Conservation (phyloP, 2,113 vertebrate species). For the Myrmophylax atrothorax region DNA sequence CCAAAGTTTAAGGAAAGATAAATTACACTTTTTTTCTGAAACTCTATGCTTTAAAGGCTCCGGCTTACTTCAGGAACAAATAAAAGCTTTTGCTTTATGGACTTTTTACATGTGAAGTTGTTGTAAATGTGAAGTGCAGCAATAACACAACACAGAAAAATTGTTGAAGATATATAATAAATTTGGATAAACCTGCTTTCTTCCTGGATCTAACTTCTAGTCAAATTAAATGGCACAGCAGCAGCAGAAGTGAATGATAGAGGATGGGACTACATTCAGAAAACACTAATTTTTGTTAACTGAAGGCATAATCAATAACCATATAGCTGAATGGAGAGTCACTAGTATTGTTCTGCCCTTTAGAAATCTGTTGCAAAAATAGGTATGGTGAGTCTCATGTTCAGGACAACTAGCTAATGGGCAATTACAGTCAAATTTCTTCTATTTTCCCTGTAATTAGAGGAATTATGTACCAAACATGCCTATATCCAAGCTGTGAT, state of each 20-base stretch:
- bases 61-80: neutral
- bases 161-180: neutral
- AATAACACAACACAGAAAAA: neutral
- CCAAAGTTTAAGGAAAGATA: neutral
- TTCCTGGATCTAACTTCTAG: neutral
- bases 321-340: neutral
- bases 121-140: neutral
- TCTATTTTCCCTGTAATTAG: conserved; percentile 5
- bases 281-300: neutral
- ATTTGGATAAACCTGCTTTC: neutral
- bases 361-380: neutral
- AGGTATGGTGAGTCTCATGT: neutral
- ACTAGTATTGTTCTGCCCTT: neutral
- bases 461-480: neutral
- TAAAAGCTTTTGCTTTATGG: neutral
- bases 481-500: neutral
- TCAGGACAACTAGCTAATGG: neutral
- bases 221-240: neutral
- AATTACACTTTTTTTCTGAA: neutral
- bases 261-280: neutral
- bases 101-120: neutral
- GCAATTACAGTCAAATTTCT: conserved; percentile 13
- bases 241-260: neutral
- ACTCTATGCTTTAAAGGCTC: neutral
- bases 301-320: neutral